phyloP scores from a whole-genome alignment of 2,888 invertebrate species.

The Meteorus cinctellus region DNA sequence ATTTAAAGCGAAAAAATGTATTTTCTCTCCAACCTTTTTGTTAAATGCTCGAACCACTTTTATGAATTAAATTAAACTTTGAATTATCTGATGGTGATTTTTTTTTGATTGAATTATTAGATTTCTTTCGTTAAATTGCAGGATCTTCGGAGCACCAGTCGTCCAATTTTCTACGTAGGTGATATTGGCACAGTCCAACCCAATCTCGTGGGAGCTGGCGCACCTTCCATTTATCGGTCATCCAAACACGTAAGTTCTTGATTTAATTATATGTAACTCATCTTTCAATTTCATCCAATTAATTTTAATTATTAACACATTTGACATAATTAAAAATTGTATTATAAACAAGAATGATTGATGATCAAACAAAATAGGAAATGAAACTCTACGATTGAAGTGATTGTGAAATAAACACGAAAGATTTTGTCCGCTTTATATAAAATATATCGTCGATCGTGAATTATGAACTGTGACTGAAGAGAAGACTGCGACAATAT shows the following conservation, averaged over 20 bases:
- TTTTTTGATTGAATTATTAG: slow-evolving; percentile 25
- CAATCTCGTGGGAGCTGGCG: slow-evolving; percentile 62
- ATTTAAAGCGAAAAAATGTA: too few relatives aligned
- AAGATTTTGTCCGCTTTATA: too few relatives aligned
- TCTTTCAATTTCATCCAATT: background rate
- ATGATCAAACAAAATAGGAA: too few relatives aligned
- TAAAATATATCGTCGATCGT: background rate
- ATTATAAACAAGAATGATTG: background rate
- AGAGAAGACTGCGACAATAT: background rate
- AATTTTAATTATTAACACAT: background rate
- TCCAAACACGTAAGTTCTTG: slow-evolving; percentile 65
- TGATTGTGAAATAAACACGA: too few relatives aligned
- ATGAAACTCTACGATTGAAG: too few relatives aligned
- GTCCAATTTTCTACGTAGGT: slow-evolving; percentile 72
- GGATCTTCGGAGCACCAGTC: slow-evolving; percentile 70
- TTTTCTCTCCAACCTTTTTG: too few relatives aligned
- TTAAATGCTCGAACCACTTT: slow-evolving; percentile 60
- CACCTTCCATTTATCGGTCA: slow-evolving; percentile 67
- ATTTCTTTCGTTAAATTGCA: slow-evolving; percentile 43
- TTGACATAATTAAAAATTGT: too few relatives aligned
- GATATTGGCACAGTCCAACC: slow-evolving; percentile 65
- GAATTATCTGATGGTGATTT: background rate
- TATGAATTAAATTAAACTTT: slow-evolving; percentile 74
- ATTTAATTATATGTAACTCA: background rate
- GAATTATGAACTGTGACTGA: background rate